Evolutionary conservation across 2,113 vertebrate species (phyloP).

Genomic region (Chaenocephalus aceratus): DNA sequence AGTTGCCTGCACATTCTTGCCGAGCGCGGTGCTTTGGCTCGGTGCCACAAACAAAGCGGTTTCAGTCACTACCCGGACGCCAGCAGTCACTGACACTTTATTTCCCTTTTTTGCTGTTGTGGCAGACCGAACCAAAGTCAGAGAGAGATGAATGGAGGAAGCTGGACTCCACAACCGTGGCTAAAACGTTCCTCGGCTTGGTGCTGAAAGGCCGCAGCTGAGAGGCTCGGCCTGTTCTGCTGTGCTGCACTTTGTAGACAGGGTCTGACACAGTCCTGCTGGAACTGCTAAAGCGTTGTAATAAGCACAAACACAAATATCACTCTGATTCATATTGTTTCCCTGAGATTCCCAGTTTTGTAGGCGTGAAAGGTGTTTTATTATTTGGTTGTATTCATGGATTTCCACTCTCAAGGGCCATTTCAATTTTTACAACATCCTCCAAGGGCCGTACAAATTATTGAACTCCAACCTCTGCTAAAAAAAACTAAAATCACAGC

Average conservation of each 20-base stretch:
- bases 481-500: too few species aligned
- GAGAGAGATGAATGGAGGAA: neutral
- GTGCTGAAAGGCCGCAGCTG: neutral
- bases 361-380: too few species aligned
- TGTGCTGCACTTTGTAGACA: too few species aligned
- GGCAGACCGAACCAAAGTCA: conserved; percentile 32
- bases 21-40: conserved; percentile 27
- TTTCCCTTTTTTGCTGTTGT: conserved; percentile 11
- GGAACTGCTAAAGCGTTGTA: too few species aligned
- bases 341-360: neutral
- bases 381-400: too few species aligned
- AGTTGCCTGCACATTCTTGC: conserved; percentile 27
- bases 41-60: conserved; percentile 35
- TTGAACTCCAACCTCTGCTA: too few species aligned
- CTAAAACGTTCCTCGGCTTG: conserved; percentile 7
- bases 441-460: too few species aligned
- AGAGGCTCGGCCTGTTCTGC: neutral
- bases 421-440: too few species aligned
- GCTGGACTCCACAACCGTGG: neutral
- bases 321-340: neutral
- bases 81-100: conserved; percentile 11
- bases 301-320: neutral
- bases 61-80: conserved; percentile 24
- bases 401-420: too few species aligned
- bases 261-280: too few species aligned